Evolutionary conservation across 1,140 invertebrate genomes (phyloP).

Genomic region (Diorhabda elongata): DNA sequence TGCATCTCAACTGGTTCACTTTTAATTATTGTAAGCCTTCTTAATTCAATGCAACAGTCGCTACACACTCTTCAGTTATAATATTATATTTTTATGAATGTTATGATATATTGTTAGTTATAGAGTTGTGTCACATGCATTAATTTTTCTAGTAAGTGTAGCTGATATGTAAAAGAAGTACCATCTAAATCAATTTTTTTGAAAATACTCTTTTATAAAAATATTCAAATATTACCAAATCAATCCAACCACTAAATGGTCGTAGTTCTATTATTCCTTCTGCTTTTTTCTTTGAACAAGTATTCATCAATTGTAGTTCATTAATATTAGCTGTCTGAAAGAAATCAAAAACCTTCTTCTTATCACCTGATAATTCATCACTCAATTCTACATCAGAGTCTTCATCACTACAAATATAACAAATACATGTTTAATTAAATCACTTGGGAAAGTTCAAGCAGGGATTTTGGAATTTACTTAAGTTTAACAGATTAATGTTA

Average conservation of each 20-base stretch:
- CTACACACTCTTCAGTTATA: too few relatives aligned
- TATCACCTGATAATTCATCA: conserved; percentile 62
- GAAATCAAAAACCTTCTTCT: conserved; percentile 72
- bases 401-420: conserved; percentile 53
- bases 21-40: too few relatives aligned
- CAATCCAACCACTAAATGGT: conserved; percentile 69
- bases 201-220: background rate
- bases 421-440: too few relatives aligned
- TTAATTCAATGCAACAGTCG: too few relatives aligned
- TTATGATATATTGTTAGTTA: too few relatives aligned
- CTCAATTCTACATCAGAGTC: conserved; percentile 71
- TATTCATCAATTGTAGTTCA: conserved; percentile 64
- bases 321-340: conserved; percentile 61
- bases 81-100: too few relatives aligned
- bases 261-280: conserved; percentile 61
- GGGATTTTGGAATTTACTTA: too few relatives aligned
- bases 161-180: conserved; percentile 10
- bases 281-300: conserved; percentile 70
- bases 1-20: too few relatives aligned
- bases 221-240: conserved; percentile 54
- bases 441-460: too few relatives aligned
- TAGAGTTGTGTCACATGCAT: too few relatives aligned
- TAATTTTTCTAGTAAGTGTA: background rate
- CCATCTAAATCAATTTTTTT: conserved; percentile 19
- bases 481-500: too few relatives aligned